Percentiles rank a stretch among this genome's conserved stretches.
phyloP scores from a whole-genome alignment of 2,113 vertebrate species.

The Proterorhinus semilunaris region DNA sequence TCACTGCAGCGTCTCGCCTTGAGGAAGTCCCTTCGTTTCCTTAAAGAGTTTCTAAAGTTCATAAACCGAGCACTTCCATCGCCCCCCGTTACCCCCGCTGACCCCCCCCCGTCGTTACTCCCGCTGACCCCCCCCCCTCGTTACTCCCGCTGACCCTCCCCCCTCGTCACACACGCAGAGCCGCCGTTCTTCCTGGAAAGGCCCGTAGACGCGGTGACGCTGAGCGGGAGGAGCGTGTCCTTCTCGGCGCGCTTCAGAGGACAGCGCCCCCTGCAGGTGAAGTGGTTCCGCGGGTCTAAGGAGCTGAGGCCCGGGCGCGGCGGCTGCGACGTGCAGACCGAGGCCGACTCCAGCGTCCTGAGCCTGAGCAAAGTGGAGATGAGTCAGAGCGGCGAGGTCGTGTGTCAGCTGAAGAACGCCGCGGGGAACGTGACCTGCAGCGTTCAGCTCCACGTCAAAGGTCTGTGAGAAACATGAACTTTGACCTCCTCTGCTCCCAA shows the following conservation, averaged over 20 bases:
- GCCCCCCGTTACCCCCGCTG: not conserved
- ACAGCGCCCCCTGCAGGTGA: constrained; percentile 84
- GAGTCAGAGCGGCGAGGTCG: constrained; percentile 86
- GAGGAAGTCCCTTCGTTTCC: not conserved
- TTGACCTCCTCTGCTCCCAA: not conserved
- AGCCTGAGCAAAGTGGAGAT: constrained; percentile 81
- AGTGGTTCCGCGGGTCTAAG: constrained; percentile 90
- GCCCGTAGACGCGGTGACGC: constrained; percentile 82
- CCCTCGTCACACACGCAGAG: constrained; percentile 80
- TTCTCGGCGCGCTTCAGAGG: constrained; percentile 86
- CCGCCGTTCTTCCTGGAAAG: constrained; percentile 89
- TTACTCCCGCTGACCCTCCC: constrained; percentile 29
- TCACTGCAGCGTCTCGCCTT: too few relatives aligned
- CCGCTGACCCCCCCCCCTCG: constrained; percentile 41
- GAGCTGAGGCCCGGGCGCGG: constrained; percentile 81
- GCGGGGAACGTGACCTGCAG: constrained; percentile 87
- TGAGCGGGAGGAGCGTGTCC: constrained; percentile 82
- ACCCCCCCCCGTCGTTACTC: too few relatives aligned
- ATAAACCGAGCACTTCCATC: too few relatives aligned
- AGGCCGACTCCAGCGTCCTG: constrained; percentile 78
- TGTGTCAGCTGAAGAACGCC: constrained; percentile 87
- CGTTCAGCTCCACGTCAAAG: constrained; percentile 89
- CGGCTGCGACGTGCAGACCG: constrained; percentile 81
- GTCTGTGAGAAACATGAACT: constrained; percentile 70
- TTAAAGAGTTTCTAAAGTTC: too few relatives aligned